Evolutionary conservation across 2,113 vertebrate genomes (phyloP), one percentile per base, ranked within the genome.

Genomic region (Gobiocypris rarus): DNA sequence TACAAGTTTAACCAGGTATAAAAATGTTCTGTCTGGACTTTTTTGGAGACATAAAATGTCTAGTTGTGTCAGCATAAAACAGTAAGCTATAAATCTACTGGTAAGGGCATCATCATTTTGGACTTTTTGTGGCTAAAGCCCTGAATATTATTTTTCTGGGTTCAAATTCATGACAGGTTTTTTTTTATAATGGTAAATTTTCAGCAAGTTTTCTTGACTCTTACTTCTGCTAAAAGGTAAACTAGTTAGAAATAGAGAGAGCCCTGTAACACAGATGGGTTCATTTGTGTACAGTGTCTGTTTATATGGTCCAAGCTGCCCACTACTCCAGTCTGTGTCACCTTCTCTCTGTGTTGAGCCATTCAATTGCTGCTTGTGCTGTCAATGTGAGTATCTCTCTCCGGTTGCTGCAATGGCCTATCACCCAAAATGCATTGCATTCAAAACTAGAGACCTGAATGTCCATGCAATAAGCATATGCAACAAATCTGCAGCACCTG

Each of bases 281-380:
- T 65, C 11, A 38, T 69, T 69, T 34, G 43, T 69, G 61, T 81
- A 38, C 31, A 59, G 10, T 81, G 79, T 81, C 43, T 74, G 81
- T 75, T 43, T 83, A 22, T 58, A 61, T 48, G 70, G 54, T 77
- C 22, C n/a, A 26, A 43, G 26, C 28, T 38, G n/a, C 38, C 76
- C n/a, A 78, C 22, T 78, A 26, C 13, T 61, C 38, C 76, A 61
- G 41, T 78, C 76, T 61, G 75, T 77, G 76, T 78, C 76, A 61
- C n/a, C 28, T 45, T 41, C 38, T 78, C 22, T 43, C 56, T 61
- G n/a, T 78, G 56, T 61, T 61, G 22, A 78, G 34, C 61, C 75
- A 59, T 38, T 26, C 24, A 41, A 14, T 78, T 61, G 56, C 38
- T 61, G n/a, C 38, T 45, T 26, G 24, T 78, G 56, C 31, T 41